These are phyloP conservation scores for Amphibalanus amphitrite DNA, from an alignment of 1,140 invertebrate species.

Conservation along the genomic window DNA sequence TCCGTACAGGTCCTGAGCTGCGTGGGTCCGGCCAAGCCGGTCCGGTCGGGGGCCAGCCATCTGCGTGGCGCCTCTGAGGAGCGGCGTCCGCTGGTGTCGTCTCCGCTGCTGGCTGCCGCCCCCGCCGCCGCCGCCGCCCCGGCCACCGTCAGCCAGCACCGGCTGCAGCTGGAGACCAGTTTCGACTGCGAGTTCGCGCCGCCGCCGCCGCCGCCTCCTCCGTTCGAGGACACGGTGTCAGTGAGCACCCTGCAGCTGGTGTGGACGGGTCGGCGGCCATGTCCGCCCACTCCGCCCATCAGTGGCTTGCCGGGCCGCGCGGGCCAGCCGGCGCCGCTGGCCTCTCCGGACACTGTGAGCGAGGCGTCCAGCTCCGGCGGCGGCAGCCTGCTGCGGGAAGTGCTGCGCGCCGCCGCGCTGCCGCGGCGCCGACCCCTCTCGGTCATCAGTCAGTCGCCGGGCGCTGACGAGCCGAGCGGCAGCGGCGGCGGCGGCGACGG, in stretches of 20 bases:
- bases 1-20: background rate
- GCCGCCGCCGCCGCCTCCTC: slow-evolving; percentile 8
- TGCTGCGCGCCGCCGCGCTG: slow-evolving; percentile 37
- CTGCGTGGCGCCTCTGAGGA: background rate
- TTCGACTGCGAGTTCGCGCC: slow-evolving; percentile 16
- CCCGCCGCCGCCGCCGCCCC: no score
- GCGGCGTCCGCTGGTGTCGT: background rate
- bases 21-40: background rate
- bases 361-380: slow-evolving; percentile 51
- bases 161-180: slow-evolving; percentile 18
- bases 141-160: slow-evolving; percentile 15
- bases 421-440: background rate
- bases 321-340: slow-evolving; percentile 48
- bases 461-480: background rate
- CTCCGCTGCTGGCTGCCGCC: background rate
- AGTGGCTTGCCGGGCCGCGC: slow-evolving; percentile 39
- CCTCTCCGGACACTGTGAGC: slow-evolving; percentile 66
- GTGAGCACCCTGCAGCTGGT: slow-evolving; percentile 5
- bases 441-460: background rate
- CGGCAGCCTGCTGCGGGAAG: slow-evolving; percentile 40
- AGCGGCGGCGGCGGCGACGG: no score
- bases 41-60: background rate
- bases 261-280: slow-evolving; percentile 6
- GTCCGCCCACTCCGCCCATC: slow-evolving; percentile 1
- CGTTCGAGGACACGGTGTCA: slow-evolving; percentile 15